Evolutionary conservation across 2,888 invertebrate species (phyloP).

Genomic region (Callyntrura sp.): DNA sequence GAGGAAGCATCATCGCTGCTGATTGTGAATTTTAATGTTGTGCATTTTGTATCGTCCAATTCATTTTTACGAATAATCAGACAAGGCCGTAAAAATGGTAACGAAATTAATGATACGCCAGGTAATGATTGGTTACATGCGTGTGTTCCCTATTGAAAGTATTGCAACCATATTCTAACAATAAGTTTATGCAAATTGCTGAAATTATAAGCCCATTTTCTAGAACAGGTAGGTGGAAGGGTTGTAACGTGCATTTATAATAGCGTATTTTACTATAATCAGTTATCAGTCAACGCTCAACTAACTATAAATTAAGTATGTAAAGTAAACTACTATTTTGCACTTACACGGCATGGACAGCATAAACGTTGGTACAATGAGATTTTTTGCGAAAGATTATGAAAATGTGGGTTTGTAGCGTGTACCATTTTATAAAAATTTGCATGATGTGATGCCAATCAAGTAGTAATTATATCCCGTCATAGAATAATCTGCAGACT

Average conservation of each 20-base stretch:
- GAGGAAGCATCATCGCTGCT: too few relatives aligned
- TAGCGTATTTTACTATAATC: neutral
- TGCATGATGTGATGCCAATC: neutral
- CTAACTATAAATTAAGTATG: conserved; percentile 7
- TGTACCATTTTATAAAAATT: neutral
- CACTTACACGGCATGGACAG: neutral
- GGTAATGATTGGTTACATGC: neutral
- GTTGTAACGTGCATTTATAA: conserved; percentile 8
- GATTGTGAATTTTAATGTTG: too few relatives aligned
- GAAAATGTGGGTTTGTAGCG: neutral
- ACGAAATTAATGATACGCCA: neutral
- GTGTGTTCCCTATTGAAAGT: neutral
- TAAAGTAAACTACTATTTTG: neutral
- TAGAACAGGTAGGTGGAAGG: conserved; percentile 23
- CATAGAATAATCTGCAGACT: neutral
- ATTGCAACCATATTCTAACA: too few relatives aligned
- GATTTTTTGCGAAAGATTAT: too few relatives aligned
- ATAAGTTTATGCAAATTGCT: conserved; percentile 31
- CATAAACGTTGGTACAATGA: neutral
- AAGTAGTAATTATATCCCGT: neutral
- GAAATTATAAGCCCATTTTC: conserved; percentile 20
- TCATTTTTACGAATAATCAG: too few relatives aligned
- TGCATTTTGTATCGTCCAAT: too few relatives aligned
- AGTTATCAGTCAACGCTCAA: neutral
- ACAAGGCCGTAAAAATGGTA: too few relatives aligned